Conservation (phyloP, 2,797 vertebrate genomes). For the Hydrolagus colliei region DNA sequence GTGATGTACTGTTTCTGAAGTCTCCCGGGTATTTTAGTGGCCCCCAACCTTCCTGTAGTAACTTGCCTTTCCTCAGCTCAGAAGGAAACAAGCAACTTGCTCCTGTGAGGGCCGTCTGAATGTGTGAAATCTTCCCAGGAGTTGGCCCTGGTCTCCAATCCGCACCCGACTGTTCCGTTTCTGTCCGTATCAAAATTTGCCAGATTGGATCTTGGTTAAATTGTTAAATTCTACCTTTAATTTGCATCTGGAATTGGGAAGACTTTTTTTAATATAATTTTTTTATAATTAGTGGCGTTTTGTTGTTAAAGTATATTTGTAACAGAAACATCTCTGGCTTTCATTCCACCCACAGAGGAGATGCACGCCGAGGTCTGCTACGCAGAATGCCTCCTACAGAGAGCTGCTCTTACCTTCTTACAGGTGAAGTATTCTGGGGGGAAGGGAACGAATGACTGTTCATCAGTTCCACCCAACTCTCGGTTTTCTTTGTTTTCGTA, state of each 20-base stretch:
- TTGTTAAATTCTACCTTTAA: neutral
- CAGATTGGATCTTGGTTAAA: neutral
- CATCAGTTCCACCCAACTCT: neutral
- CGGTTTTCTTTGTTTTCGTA: no score
- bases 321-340: neutral
- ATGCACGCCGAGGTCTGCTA: conserved; percentile 95
- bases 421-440: conserved; percentile 62
- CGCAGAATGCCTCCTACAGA: conserved; percentile 92
- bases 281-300: neutral
- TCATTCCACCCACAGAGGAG: conserved; percentile 64
- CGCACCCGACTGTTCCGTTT: neutral
- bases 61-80: no score
- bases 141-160: no score
- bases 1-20: neutral
- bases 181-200: neutral
- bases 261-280: neutral
- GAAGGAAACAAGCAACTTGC: no score
- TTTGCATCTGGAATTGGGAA: neutral
- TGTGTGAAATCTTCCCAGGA: no score
- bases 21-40: no score
- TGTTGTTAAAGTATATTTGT: neutral
- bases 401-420: conserved; percentile 91
- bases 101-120: no score
- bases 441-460: neutral
- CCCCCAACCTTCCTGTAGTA: no score